Evolutionary conservation across 2,888 invertebrate genomes (phyloP).

Genomic region (Congeria kusceri): DNA sequence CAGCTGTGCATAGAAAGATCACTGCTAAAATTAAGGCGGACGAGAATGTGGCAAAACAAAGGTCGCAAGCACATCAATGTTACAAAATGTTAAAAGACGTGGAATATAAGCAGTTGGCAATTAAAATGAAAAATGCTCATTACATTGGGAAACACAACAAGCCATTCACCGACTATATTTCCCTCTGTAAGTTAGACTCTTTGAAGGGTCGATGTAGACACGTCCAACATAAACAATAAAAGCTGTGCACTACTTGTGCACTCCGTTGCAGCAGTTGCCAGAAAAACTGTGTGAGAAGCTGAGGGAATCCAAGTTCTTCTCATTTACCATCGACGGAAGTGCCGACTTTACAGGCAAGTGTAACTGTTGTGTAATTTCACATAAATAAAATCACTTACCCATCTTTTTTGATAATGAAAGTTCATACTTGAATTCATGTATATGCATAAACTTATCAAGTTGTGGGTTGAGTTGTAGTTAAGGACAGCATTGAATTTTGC

Average conservation of each 20-base stretch:
- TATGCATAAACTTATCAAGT: no score
- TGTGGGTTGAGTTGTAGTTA: no score
- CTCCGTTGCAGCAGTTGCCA: conserved; percentile 17
- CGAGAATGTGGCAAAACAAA: not conserved
- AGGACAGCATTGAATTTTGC: no score
- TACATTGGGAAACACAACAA: conserved; percentile 9
- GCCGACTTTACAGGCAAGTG: conserved; percentile 31
- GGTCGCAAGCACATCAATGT: not conserved
- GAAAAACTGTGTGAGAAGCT: conserved; percentile 20
- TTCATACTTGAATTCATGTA: no score
- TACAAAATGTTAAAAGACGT: not conserved
- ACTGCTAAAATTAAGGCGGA: not conserved
- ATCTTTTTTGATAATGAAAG: no score
- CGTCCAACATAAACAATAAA: conserved; percentile 16
- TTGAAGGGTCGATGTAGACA: conserved; percentile 31
- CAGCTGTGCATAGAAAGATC: not conserved
- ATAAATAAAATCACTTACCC: no score
- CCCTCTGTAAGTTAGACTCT: not conserved
- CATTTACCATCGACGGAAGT: conserved; percentile 27
- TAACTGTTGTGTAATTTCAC: no score
- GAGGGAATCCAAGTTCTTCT: conserved; percentile 16
- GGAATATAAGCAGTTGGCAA: not conserved
- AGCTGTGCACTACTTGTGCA: conserved; percentile 9
- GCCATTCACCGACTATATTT: not conserved
- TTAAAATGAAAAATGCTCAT: conserved; percentile 7